These are phyloP conservation scores for Echeneis naucrates DNA, from an alignment of 2,797 vertebrate species.

Conservation along the genomic window DNA sequence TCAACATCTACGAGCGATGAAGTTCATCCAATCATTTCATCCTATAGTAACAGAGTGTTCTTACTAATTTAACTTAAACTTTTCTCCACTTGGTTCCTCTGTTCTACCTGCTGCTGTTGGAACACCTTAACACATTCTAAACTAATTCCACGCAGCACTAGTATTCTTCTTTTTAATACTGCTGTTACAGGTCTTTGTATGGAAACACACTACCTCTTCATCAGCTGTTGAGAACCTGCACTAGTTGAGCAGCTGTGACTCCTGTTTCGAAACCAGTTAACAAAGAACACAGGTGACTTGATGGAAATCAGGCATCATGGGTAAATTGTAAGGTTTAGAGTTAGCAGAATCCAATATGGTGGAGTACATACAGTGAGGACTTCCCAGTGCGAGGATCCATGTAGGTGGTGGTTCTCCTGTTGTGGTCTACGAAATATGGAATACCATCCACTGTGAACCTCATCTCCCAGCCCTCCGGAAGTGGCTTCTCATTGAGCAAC, in stretches of 20 bases:
- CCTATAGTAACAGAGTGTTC: not conserved
- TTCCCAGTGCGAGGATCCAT: slow-evolving; percentile 98
- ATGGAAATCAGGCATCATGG: not conserved
- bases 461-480: slow-evolving; percentile 99
- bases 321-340: not conserved
- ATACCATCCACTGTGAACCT: slow-evolving; percentile 98
- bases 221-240: not conserved
- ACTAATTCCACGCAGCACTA: too few relatives aligned
- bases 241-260: not conserved
- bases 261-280: not conserved
- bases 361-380: slow-evolving; percentile 92
- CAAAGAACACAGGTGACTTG: not conserved
- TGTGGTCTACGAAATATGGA: slow-evolving; percentile 99
- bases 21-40: not conserved
- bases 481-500: slow-evolving; percentile 95
- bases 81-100: too few relatives aligned
- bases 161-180: too few relatives aligned
- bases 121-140: too few relatives aligned
- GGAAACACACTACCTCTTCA: not conserved
- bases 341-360: not conserved
- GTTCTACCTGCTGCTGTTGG: too few relatives aligned
- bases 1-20: too few relatives aligned
- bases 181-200: too few relatives aligned
- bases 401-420: slow-evolving; percentile 95
- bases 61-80: too few relatives aligned